A percentile compares a stretch with the other conserved stretches of the same genome.
Conservation (phyloP, 2,888 invertebrate genomes). For the Acanthococcus lagerstroemiae region DNA sequence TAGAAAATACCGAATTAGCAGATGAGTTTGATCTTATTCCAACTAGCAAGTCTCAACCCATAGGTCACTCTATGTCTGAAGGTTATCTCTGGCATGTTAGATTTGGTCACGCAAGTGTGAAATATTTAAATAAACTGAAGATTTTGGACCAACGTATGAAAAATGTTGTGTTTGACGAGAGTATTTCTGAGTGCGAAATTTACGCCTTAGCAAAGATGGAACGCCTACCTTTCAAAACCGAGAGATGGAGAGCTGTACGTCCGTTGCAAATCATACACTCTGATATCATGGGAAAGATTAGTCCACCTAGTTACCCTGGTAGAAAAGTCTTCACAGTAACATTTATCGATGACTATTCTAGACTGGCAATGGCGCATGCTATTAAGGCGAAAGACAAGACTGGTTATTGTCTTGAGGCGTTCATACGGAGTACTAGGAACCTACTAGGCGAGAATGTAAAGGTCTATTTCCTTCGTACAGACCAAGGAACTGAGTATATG, state of each 20-base stretch:
- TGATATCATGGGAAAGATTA: too few species aligned
- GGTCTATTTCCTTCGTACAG: background rate
- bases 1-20: too few species aligned
- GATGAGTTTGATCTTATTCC: too few species aligned
- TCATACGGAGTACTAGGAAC: background rate
- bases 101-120: background rate
- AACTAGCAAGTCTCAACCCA: too few species aligned
- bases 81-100: background rate
- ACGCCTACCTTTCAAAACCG: background rate
- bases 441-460: background rate
- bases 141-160: background rate
- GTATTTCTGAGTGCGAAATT: background rate
- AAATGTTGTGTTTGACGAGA: background rate
- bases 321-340: background rate
- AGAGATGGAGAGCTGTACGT: background rate
- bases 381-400: background rate
- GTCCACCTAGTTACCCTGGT: too few species aligned
- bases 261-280: background rate
- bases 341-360: background rate
- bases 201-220: background rate
- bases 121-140: background rate
- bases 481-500: background rate
- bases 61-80: too few species aligned
- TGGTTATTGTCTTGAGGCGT: background rate
- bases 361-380: background rate